Evolutionary conservation across 2,888 invertebrate species (phyloP).

Genomic region (Hipparchia semele): DNA sequence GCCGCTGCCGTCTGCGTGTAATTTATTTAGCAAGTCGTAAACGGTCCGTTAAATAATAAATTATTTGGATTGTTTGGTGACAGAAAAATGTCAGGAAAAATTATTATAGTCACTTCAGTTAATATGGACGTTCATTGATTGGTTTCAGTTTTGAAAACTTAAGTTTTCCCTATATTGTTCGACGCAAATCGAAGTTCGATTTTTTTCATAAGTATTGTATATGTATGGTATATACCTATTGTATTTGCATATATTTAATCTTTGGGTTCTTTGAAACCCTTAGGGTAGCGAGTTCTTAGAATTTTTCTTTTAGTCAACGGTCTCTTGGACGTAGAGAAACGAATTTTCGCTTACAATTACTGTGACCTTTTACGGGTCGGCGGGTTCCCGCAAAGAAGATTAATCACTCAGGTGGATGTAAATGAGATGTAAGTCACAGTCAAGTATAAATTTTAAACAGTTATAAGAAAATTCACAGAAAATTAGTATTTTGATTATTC

Average conservation of each 20-base stretch:
- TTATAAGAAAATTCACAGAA: not conserved
- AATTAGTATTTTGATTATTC: not conserved
- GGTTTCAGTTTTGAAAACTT: not conserved
- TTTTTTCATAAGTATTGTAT: too few species aligned
- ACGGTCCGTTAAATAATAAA: constrained; percentile 8
- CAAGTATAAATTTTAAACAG: not conserved
- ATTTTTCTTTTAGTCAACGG: too few species aligned
- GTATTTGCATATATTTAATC: too few species aligned
- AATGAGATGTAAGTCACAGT: not conserved
- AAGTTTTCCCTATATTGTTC: too few species aligned
- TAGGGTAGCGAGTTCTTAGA: too few species aligned
- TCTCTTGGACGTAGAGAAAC: not conserved
- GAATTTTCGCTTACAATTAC: not conserved
- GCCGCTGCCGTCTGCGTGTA: constrained; percentile 15
- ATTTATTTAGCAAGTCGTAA: constrained; percentile 21
- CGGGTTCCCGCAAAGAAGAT: not conserved
- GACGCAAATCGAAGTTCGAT: too few species aligned
- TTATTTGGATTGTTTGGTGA: constrained; percentile 1
- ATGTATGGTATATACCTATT: too few species aligned
- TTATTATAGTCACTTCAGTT: not conserved
- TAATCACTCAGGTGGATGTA: not conserved
- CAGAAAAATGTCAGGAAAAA: not conserved
- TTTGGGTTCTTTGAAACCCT: too few species aligned
- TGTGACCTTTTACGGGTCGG: not conserved
- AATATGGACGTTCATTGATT: not conserved